phyloP scores from a whole-genome alignment of 2,888 invertebrate species.

The Tupiocoris notatus region DNA sequence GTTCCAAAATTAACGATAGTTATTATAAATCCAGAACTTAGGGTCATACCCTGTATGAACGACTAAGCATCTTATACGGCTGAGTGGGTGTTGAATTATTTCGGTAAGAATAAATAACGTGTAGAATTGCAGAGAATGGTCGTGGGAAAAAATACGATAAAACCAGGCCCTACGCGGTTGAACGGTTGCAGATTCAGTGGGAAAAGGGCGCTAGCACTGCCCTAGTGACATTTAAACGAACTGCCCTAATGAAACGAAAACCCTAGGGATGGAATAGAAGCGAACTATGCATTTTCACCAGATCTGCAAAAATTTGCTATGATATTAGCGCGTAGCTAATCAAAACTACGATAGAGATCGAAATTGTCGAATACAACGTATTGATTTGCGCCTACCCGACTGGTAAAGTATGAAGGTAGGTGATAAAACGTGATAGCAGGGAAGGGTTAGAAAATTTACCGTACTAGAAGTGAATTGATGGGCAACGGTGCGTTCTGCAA shows the following conservation, averaged over 20 bases:
- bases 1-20: too few relatives aligned
- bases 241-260: conserved; percentile 8
- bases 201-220: conserved; percentile 30
- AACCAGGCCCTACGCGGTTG: too few relatives aligned
- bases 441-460: background rate
- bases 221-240: conserved; percentile 36
- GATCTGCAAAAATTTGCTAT: too few relatives aligned
- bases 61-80: too few relatives aligned
- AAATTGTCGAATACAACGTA: conserved; percentile 10
- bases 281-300: too few relatives aligned
- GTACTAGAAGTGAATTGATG: background rate
- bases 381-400: conserved; percentile 35
- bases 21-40: too few relatives aligned
- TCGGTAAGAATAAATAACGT: too few relatives aligned
- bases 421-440: conserved; percentile 39
- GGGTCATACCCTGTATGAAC: too few relatives aligned
- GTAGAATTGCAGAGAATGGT: too few relatives aligned
- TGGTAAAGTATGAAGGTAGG: conserved; percentile 41
- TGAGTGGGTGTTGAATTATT: too few relatives aligned
- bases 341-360: background rate
- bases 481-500: background rate
- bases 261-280: background rate
- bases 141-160: too few relatives aligned
- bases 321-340: too few relatives aligned
- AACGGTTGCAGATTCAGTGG: background rate